phyloP scores from a whole-genome alignment of 2,797 vertebrate species.

The Spea hammondii region DNA sequence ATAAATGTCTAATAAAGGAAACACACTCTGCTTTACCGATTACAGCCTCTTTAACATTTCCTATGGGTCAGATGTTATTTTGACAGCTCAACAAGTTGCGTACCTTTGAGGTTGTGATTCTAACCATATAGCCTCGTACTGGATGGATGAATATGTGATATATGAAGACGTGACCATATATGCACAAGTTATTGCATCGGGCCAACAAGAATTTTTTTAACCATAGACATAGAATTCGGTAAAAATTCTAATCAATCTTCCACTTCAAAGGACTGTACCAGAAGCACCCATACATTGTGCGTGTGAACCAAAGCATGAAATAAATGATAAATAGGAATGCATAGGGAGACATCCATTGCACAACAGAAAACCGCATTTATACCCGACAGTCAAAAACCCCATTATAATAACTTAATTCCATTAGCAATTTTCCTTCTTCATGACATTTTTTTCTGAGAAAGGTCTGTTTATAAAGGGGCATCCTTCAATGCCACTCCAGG shows the following conservation, averaged over 20 bases:
- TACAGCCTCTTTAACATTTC: too few species aligned
- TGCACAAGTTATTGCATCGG: too few species aligned
- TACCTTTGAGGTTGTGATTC: too few species aligned
- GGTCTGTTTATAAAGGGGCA: conserved; percentile 44
- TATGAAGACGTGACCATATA: too few species aligned
- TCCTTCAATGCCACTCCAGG: conserved; percentile 48
- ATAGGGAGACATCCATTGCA: conserved; percentile 4
- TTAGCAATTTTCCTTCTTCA: conserved; percentile 45
- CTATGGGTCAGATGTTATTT: too few species aligned
- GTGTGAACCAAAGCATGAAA: conserved; percentile 18
- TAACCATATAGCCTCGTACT: too few species aligned
- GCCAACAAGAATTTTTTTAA: too few species aligned
- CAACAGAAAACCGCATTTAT: conserved; percentile 30
- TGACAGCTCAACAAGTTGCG: too few species aligned
- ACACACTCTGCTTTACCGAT: too few species aligned
- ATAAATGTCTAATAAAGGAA: too few species aligned
- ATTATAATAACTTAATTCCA: conserved; percentile 51
- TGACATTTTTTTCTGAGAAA: conserved; percentile 26
- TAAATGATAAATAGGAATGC: conserved; percentile 31
- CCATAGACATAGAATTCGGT: not conserved
- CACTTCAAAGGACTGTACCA: conserved; percentile 2
- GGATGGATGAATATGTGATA: too few species aligned
- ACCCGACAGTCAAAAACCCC: conserved; percentile 32
- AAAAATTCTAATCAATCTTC: conserved; percentile 1
- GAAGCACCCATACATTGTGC: not conserved